phyloP scores from a whole-genome alignment of 1,140 invertebrate genomes.

The Drosophila littoralis region DNA sequence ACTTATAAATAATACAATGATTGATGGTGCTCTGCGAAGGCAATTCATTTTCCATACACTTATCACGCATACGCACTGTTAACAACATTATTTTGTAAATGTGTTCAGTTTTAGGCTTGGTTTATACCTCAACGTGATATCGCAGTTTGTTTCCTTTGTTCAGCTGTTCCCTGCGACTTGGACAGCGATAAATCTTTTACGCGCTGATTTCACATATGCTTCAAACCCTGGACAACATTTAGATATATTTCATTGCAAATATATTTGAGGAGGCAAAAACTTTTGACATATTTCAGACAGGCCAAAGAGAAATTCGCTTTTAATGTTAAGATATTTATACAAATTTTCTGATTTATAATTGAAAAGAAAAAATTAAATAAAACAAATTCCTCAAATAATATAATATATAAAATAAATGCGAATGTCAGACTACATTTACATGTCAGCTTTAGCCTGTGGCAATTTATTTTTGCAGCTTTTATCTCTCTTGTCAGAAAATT shows the following conservation, averaged over 20 bases:
- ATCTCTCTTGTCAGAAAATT: conserved; percentile 47
- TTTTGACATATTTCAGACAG: conserved; percentile 64
- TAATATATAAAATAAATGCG: conserved; percentile 5
- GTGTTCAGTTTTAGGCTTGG: neutral
- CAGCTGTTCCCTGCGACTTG: conserved; percentile 54
- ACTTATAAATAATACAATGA: conserved; percentile 6
- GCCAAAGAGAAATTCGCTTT: conserved; percentile 65
- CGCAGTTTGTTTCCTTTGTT: conserved; percentile 47
- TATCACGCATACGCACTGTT: conserved; percentile 22
- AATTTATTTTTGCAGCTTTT: conserved; percentile 31
- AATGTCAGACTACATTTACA: conserved; percentile 29
- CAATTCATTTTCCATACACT: conserved; percentile 8
- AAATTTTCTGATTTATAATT: conserved; percentile 29
- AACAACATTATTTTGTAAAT: neutral
- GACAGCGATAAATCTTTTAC: conserved; percentile 60
- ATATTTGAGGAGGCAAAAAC: conserved; percentile 54
- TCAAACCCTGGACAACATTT: conserved; percentile 50
- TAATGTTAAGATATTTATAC: conserved; percentile 66
- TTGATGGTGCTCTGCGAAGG: conserved; percentile 8
- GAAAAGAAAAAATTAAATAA: neutral
- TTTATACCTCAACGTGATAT: conserved; percentile 29
- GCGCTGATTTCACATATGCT: conserved; percentile 66
- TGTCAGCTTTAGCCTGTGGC: conserved; percentile 21
- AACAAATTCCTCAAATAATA: neutral
- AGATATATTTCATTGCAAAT: conserved; percentile 67